phyloP scores from a whole-genome alignment of 2,113 vertebrate genomes.

The Murina feae region DNA sequence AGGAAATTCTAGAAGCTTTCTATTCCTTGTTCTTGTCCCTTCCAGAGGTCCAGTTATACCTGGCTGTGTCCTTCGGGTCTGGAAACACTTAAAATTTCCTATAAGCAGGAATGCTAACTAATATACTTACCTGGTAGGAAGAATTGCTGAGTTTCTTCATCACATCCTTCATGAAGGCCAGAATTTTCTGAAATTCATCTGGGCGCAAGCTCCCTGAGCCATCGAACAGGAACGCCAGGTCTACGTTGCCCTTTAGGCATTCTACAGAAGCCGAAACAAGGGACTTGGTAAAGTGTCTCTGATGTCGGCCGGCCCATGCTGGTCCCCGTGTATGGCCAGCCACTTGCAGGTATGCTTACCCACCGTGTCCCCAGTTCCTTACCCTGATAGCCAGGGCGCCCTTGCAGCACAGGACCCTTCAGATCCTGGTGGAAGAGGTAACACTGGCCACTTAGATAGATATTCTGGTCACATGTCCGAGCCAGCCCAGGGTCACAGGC shows the following conservation, averaged over 20 bases:
- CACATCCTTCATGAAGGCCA: constrained; percentile 82
- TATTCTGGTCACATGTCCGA: constrained; percentile 82
- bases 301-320: too few species aligned
- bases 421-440: constrained; percentile 74
- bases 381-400: constrained; percentile 81
- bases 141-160: constrained; percentile 79
- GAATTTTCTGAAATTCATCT: constrained; percentile 76
- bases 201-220: constrained; percentile 80
- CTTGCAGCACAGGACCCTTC: constrained; percentile 21
- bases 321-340: not conserved
- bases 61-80: not conserved
- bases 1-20: not conserved
- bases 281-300: not conserved
- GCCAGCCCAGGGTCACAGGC: constrained; percentile 83
- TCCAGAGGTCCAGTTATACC: not conserved
- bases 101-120: not conserved
- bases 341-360: not conserved
- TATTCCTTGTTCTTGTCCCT: not conserved
- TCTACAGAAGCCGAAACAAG: constrained; percentile 70
- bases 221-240: constrained; percentile 89
- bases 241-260: constrained; percentile 82
- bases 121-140: constrained; percentile 81
- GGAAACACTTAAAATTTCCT: not conserved
- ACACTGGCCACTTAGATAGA: constrained; percentile 85
- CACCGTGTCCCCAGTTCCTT: not conserved